These are phyloP conservation scores for Aphaenogaster floridana DNA, from an alignment of 1,140 invertebrate species.

Conservation along the genomic window DNA sequence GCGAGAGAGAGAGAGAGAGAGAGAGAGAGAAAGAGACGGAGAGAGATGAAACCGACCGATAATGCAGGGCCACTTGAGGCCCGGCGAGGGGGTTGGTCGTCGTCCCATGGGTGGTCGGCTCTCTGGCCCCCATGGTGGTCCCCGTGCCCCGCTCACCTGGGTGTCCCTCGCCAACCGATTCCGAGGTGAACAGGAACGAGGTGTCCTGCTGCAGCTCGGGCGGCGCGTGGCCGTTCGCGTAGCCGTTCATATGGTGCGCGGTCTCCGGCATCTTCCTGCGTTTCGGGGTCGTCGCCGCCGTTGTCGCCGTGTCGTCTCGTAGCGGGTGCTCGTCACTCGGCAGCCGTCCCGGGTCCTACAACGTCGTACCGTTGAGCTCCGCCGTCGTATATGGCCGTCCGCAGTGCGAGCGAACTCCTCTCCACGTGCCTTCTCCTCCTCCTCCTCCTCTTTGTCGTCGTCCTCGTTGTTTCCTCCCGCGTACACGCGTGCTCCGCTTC, in stretches of 20 bases:
- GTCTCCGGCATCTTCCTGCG: slow-evolving; percentile 90
- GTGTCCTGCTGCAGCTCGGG: slow-evolving; percentile 93
- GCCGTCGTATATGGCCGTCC: background rate
- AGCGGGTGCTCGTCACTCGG: background rate
- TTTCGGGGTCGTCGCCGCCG: slow-evolving; percentile 75
- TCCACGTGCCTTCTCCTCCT: slow-evolving; percentile 24
- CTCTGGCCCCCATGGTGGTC: background rate
- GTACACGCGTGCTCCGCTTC: background rate
- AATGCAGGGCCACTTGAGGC: background rate
- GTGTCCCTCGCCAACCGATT: slow-evolving; percentile 99
- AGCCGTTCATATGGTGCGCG: slow-evolving; percentile 91
- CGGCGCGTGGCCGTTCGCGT: slow-evolving; percentile 91
- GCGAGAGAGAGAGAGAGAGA: background rate
- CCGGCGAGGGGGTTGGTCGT: background rate
- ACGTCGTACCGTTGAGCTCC: background rate
- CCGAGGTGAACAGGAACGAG: slow-evolving; percentile 98
- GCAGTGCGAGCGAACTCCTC: background rate
- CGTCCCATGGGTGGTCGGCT: background rate
- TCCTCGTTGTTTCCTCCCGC: background rate
- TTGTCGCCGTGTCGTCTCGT: slow-evolving; percentile 19
- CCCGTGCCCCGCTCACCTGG: slow-evolving; percentile 90
- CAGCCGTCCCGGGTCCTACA: background rate
- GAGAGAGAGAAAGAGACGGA: slow-evolving; percentile 20
- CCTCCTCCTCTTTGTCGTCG: background rate
- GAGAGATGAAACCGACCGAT: slow-evolving; percentile 4